Conservation (phyloP, 2,797 vertebrate species). For the Macroramphosus scolopax region DNA sequence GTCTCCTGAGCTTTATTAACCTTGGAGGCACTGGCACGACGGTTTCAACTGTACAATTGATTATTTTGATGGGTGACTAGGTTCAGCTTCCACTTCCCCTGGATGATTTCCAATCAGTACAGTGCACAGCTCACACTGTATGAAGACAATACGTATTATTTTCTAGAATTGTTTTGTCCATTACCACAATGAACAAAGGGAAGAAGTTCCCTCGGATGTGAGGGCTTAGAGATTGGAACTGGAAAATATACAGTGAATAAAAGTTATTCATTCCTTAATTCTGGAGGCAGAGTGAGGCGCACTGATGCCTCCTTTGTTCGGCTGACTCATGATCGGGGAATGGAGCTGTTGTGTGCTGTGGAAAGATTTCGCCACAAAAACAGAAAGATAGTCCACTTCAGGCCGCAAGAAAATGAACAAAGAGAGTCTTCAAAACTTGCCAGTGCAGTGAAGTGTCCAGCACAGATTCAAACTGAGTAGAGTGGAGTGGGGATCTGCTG, state of each 20-base stretch:
- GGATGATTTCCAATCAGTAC: constrained; percentile 19
- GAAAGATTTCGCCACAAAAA: constrained; percentile 73
- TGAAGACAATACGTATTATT: constrained; percentile 11
- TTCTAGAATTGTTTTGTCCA: constrained; percentile 22
- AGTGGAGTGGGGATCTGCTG: constrained; percentile 46
- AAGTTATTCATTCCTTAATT: constrained; percentile 58
- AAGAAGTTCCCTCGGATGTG: constrained; percentile 25
- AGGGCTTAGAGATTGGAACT: constrained; percentile 25
- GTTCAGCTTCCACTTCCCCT: constrained; percentile 42
- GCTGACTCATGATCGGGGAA: constrained; percentile 77
- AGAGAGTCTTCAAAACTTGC: constrained; percentile 60
- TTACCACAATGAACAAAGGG: constrained; percentile 23
- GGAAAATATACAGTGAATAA: constrained; percentile 43
- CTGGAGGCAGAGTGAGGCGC: constrained; percentile 45
- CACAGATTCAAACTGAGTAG: constrained; percentile 38
- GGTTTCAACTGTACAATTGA: constrained; percentile 49
- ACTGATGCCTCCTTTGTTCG: constrained; percentile 75
- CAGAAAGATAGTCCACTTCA: constrained; percentile 60
- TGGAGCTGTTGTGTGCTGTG: constrained; percentile 68
- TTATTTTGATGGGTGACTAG: constrained; percentile 59
- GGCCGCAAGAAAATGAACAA: constrained; percentile 62
- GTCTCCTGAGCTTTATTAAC: constrained; percentile 65
- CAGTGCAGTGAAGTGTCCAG: constrained; percentile 42
- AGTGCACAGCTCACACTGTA: background rate
- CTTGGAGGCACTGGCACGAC: constrained; percentile 49